Evolutionary conservation across 1,140 invertebrate species (phyloP).

Genomic region (Agrilus planipennis): DNA sequence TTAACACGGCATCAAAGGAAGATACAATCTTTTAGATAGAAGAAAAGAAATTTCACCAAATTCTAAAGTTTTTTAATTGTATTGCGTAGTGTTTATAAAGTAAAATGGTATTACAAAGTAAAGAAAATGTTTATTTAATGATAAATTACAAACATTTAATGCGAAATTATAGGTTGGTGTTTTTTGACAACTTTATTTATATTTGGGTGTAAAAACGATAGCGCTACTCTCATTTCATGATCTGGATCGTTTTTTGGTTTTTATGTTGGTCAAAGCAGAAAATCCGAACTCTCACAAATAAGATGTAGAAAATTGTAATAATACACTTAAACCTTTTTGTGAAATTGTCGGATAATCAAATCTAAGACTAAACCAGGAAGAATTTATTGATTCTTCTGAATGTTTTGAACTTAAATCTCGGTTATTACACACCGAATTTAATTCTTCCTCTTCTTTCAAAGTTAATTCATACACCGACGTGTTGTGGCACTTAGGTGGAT

Average conservation of each 20-base stretch:
- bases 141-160: conserved; percentile 8
- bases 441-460: conserved; percentile 13
- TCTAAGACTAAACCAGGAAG: conserved; percentile 12
- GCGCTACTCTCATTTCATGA: conserved; percentile 8
- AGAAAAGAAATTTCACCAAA: too few species aligned
- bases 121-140: not conserved
- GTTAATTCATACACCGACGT: conserved; percentile 11
- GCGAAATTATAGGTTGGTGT: conserved; percentile 10
- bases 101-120: conserved; percentile 1
- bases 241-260: conserved; percentile 11
- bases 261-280: conserved; percentile 26
- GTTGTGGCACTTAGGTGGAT: conserved; percentile 1
- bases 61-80: too few species aligned
- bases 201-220: conserved; percentile 7
- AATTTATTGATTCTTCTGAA: conserved; percentile 13
- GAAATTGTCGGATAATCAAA: conserved; percentile 10
- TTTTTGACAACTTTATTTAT: conserved; percentile 8
- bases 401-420: conserved; percentile 12
- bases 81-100: too few species aligned
- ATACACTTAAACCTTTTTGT: conserved; percentile 16
- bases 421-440: conserved; percentile 11
- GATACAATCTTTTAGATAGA: too few species aligned
- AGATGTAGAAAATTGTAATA: conserved; percentile 27
- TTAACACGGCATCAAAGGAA: too few species aligned
- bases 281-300: conserved; percentile 27